Evolutionary conservation across 2,888 invertebrate genomes (phyloP).

Genomic region (Drosophila birchii): DNA sequence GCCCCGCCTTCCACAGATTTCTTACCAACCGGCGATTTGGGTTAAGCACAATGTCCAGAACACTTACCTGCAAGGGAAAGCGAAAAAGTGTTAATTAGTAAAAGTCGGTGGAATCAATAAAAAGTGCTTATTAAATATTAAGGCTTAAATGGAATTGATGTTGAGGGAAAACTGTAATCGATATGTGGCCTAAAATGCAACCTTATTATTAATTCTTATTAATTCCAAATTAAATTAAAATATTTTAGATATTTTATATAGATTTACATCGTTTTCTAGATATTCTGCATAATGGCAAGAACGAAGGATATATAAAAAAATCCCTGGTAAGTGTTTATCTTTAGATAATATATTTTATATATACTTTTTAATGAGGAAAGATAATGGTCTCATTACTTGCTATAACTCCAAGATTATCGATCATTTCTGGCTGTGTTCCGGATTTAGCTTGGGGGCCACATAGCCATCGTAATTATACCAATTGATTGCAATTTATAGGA

Average conservation of each 20-base stretch:
- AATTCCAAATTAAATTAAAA: background rate
- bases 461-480: slow-evolving; percentile 67
- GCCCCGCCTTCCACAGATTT: background rate
- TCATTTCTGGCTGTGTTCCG: slow-evolving; percentile 3
- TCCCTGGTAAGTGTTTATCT: background rate
- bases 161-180: background rate
- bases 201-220: background rate
- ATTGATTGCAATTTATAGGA: slow-evolving; percentile 76
- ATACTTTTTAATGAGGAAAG: background rate
- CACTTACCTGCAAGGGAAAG: slow-evolving; percentile 72
- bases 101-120: slow-evolving; percentile 39
- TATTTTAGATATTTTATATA: background rate
- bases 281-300: no score
- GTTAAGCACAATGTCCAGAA: slow-evolving; percentile 46
- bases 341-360: background rate
- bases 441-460: background rate
- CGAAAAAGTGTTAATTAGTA: slow-evolving; percentile 57
- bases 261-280: no score
- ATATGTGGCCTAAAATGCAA: background rate
- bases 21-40: slow-evolving; percentile 39
- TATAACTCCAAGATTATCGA: background rate
- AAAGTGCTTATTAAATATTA: slow-evolving; percentile 12
- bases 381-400: background rate
- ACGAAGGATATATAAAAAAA: background rate
- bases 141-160: background rate